Evolutionary conservation across 2,888 invertebrate genomes (phyloP), one percentile per base, ranked within the genome.

Genomic region (Entomobrya proxima): DNA sequence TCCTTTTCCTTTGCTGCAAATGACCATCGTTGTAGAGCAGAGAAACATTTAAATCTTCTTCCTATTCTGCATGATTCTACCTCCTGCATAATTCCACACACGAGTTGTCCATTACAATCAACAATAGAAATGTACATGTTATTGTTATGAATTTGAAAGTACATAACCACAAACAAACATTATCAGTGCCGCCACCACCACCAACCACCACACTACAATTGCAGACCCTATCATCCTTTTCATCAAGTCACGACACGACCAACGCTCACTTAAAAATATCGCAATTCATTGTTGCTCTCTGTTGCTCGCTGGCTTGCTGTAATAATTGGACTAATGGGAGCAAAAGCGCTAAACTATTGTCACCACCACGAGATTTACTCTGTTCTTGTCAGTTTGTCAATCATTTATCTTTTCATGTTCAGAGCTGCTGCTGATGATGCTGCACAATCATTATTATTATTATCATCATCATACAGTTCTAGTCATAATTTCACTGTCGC

Each of bases 141-240:
- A 79, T 79, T 74, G 74, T 74, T 74, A 50, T 67, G 50, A 67
- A 79, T 79, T 79, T 69, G 79, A 79, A 79, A 79, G 79, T 79
- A 47, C 50, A 67, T 37, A 79, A 67, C 50, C 7, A 74, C 74
- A 74, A 74, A 74, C 74, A 74, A 74, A 74, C 69, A 69, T 69
- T 32, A 77, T 27, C 78, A 79, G 27, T 64, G 64, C 40, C 76
- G 37, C 58, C 37, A 77, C 77, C 24, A 74, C 74, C 74, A 74
- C 40, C 61, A 50, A 69, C 35, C 74, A 74, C 44, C 35, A 50
- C 21, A 35, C 35, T 52, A 74, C 74, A 32, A 74, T 74, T 74
- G 35, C 32, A 27, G 11, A 50, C 24, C 52, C 6, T 74, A 74
- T 74, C 74, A 74, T 74, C 74, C 52, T 52, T 74, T 74, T 52